Evolutionary conservation across 1,140 invertebrate genomes (phyloP).

Genomic region (Centruroides sculpturatus): DNA sequence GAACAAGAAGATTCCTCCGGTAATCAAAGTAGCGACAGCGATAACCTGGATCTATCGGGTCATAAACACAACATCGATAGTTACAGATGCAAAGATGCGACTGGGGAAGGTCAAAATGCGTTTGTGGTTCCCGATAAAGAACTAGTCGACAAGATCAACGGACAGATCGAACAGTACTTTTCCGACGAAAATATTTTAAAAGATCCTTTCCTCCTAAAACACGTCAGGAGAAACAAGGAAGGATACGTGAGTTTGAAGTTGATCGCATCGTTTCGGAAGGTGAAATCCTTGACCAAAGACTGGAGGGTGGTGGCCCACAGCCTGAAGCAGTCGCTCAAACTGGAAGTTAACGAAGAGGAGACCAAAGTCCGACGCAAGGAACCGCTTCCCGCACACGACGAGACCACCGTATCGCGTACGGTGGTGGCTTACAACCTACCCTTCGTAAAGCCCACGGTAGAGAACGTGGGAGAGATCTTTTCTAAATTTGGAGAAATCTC

Average conservation of each 20-base stretch:
- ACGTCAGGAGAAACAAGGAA: constrained; percentile 83
- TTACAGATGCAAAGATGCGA: background rate
- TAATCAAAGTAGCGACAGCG: too few species aligned
- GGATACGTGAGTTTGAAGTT: constrained; percentile 87
- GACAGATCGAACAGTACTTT: constrained; percentile 85
- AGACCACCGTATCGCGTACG: constrained; percentile 69
- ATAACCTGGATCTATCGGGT: background rate
- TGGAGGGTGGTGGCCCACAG: constrained; percentile 81
- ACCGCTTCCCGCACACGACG: constrained; percentile 71
- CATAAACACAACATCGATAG: background rate
- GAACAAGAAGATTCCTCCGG: too few species aligned
- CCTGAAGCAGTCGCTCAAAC: constrained; percentile 54
- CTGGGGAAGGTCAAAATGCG: background rate
- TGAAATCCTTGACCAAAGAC: constrained; percentile 65
- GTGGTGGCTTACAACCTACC: constrained; percentile 74
- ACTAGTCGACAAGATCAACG: constrained; percentile 25
- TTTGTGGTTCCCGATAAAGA: constrained; percentile 4
- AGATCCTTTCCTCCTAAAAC: constrained; percentile 85
- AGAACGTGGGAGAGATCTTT: constrained; percentile 69
- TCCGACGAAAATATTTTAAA: constrained; percentile 86
- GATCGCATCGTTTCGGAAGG: constrained; percentile 41
- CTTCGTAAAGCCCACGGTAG: constrained; percentile 64
- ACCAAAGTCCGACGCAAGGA: constrained; percentile 74
- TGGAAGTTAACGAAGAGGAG: constrained; percentile 77
- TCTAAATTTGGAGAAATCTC: constrained; percentile 47